Evolutionary conservation across 2,888 invertebrate genomes (phyloP), one percentile per base, ranked within the genome.

Genomic region (Odontomyia ornata): DNA sequence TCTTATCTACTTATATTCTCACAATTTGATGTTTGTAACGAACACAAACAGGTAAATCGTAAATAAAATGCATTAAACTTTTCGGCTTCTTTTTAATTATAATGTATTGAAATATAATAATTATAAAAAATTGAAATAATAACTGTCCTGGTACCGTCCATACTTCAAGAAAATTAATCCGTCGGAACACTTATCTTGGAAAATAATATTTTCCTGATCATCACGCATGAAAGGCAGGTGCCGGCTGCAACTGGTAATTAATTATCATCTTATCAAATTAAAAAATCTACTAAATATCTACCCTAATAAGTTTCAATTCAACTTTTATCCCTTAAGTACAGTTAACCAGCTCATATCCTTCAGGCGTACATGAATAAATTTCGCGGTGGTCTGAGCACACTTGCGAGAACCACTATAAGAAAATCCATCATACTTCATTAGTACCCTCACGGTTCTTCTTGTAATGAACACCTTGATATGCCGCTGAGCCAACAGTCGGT

Each of bases 291-390:
- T 25, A 21, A 27, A 65, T 27, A 69, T 18, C 69, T 25, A 69
- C 69, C 46, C 46, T 21, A 25, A 69, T 46, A n/a, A 15, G 18
- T 23, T 46, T 25, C 25, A 18, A 11, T 25, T 30, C 23, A 30
- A 21, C 69, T 47, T 11, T 5, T 13, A 4, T 9, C 28, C 18
- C 23, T 25, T 23, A 60, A 60, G 13, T 11, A 60, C 60, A 7
- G 60, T 23, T 21, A 60, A 25, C 60, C 2, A 15, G 9, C 11
- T 3, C 23, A 60, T 43, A 21, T 64, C 64, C 64, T 28, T n/a
- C 64, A 21, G 43, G 67, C n/a, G 7, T 3, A 67, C 25, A 15
- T 72, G 56, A 72, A 72, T 72, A 72, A 28, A 72, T 72, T 72
- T 72, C 30, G 21, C 18, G 57, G 57, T 72, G 27, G 4, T 18